Evolutionary conservation across 2,888 invertebrate species (phyloP), one percentile per base, ranked within the genome.

Genomic region (Ypsolopha sequella): DNA sequence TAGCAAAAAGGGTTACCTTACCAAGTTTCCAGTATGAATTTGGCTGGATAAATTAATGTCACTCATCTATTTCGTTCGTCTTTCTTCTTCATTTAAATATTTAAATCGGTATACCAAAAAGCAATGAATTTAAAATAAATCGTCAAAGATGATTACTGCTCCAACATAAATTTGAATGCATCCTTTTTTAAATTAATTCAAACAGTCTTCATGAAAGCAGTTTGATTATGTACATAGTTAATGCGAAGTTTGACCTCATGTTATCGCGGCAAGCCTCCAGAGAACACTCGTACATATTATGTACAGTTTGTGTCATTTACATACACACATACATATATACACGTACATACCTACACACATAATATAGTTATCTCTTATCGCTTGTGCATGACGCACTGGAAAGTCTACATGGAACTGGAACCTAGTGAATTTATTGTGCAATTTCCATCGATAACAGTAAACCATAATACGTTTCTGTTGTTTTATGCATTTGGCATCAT

Each of bases 221-320:
- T 24, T 24, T 24, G 2, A 24, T 24, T 24, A 24, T 24, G 24
- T 24, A 24, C 2, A 24, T 24, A 24, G 4, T 67, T 68, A 70
- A 69, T 75, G 66, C 67, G 66, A 24, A 66, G 68, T 70, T 68
- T 79, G 80, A 81, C 81, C 82, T 76, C 74, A 69, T 59, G 69
- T 70, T 81, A 82, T 82, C 81, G 72, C 67, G 78, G 57, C 80
- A 73, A 80, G 80, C 80, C 81, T 79, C 76, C 71, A 33, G 52
- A 24, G 24, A 24, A 24, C n/a, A n/a, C 24, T 13, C 43, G n/a
- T 11, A 10, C 39, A 39, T 9, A n/a, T 2, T 41, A 13, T 13
- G 10, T 41, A 13, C n/a, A n/a, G 41, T 41, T 11, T 41, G 11
- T n/a, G 7, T n/a, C 7, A 14, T 14, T 43, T 43, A 43, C 24